These are phyloP conservation scores for Vesta saturnalis DNA, from an alignment of 2,888 invertebrate genomes.

Conservation along the genomic window DNA sequence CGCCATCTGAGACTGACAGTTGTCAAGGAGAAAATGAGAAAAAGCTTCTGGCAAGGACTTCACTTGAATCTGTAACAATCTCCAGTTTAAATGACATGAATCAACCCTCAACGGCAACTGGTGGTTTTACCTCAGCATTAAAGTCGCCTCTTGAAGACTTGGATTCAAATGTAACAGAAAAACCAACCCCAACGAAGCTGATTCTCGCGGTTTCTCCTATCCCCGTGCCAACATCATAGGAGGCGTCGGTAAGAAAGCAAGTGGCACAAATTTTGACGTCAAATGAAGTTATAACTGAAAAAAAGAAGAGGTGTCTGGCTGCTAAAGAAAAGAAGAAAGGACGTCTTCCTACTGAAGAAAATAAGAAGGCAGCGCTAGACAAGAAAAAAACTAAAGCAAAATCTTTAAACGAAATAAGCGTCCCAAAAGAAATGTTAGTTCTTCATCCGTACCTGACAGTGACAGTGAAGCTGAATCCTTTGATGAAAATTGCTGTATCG, in stretches of 20 bases:
- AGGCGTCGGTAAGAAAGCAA: constrained; percentile 4
- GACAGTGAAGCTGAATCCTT: constrained; percentile 2
- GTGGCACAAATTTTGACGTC: constrained; percentile 10
- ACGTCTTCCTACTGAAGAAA: not conserved
- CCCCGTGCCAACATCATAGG: not conserved
- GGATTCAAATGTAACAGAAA: constrained; percentile 3
- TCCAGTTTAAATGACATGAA: constrained; percentile 4
- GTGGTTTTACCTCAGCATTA: not conserved
- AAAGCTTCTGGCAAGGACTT: not conserved
- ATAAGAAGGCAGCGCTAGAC: not conserved
- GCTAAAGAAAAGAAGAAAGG: not conserved
- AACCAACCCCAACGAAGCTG: not conserved
- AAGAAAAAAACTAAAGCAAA: constrained; percentile 4
- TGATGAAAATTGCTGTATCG: not conserved
- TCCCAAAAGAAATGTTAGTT: constrained; percentile 4
- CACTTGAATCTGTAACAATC: constrained; percentile 7
- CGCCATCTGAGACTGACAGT: constrained; percentile 1
- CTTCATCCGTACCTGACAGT: constrained; percentile 1
- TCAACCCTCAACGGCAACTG: constrained; percentile 2
- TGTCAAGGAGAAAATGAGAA: not conserved
- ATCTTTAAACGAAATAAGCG: constrained; percentile 10
- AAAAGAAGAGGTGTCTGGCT: not conserved
- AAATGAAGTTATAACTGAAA: constrained; percentile 7
- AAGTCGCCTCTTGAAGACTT: not conserved
- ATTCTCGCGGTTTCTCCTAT: not conserved